phyloP scores from a whole-genome alignment of 2,888 invertebrate species.

The Meganola albula region DNA sequence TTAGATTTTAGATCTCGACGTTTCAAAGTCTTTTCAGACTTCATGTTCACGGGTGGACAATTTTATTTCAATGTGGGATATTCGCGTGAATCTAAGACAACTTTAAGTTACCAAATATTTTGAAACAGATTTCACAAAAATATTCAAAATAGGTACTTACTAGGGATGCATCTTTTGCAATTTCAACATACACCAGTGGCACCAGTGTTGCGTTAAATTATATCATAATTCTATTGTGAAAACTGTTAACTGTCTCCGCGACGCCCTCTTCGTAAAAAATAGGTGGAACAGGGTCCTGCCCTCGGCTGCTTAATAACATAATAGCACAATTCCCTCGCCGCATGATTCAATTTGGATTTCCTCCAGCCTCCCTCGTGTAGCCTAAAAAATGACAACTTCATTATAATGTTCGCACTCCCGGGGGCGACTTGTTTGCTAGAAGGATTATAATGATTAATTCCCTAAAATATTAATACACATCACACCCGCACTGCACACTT shows the following conservation, averaged over 20 bases:
- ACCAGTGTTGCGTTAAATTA: conserved; percentile 70
- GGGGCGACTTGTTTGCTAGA: conserved; percentile 74
- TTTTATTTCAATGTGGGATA: no score
- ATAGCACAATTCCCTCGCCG: conserved; percentile 82
- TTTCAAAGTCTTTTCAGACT: no score
- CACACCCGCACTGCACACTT: conserved; percentile 69
- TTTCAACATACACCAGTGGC: conserved; percentile 32
- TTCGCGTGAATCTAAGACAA: no score
- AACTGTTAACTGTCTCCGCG: conserved; percentile 75
- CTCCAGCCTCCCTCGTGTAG: conserved; percentile 73
- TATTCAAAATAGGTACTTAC: no score
- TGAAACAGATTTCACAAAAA: no score
- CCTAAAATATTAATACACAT: conserved; percentile 75
- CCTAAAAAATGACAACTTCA: conserved; percentile 78
- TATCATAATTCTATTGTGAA: conserved; percentile 77
- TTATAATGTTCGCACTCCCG: conserved; percentile 73
- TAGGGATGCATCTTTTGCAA: no score
- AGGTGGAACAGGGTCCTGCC: conserved; percentile 75
- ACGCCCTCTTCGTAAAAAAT: conserved; percentile 68
- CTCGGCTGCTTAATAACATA: conserved; percentile 81
- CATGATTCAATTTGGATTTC: conserved; percentile 84
- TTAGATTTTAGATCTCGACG: no score
- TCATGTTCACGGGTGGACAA: no score
- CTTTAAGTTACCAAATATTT: no score
- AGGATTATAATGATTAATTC: conserved; percentile 78